These are phyloP conservation scores for Cricetomys ansorgei DNA, from an alignment of 2,113 vertebrate species.

Conservation along the genomic window DNA sequence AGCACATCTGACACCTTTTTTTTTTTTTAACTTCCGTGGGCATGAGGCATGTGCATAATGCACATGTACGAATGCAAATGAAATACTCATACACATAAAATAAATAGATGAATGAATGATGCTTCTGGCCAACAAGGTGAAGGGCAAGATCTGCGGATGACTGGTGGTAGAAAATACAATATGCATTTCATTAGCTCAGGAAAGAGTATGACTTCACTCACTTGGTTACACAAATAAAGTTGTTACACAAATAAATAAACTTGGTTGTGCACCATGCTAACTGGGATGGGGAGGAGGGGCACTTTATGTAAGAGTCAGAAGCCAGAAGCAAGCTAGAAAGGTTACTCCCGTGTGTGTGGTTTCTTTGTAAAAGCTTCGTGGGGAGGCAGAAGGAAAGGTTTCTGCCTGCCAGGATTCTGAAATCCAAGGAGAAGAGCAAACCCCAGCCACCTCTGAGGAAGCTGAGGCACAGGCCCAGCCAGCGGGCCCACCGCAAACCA, in stretches of 20 bases:
- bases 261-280: conserved; percentile 32
- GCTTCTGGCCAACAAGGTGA: conserved; percentile 76
- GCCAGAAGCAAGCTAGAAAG: conserved; percentile 33
- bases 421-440: not conserved
- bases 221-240: conserved; percentile 84
- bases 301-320: not conserved
- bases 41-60: not conserved
- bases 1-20: not conserved
- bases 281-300: accelerated
- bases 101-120: not conserved
- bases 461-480: conserved; percentile 36
- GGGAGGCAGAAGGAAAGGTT: conserved; percentile 16
- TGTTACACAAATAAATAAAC: conserved; percentile 80
- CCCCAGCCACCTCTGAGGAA: not conserved
- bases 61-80: no score
- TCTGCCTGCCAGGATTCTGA: conserved; percentile 46
- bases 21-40: not conserved
- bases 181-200: conserved; percentile 85
- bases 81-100: not conserved
- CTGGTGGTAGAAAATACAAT: conserved; percentile 78
- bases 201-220: conserved; percentile 83
- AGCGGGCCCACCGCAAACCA: conserved; percentile 72
- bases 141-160: conserved; percentile 82
- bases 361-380: not conserved
- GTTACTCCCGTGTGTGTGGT: not conserved